Evolutionary conservation across 2,888 invertebrate genomes (phyloP), one percentile per base, ranked within the genome.

Genomic region (Tenthredo distinguenda): DNA sequence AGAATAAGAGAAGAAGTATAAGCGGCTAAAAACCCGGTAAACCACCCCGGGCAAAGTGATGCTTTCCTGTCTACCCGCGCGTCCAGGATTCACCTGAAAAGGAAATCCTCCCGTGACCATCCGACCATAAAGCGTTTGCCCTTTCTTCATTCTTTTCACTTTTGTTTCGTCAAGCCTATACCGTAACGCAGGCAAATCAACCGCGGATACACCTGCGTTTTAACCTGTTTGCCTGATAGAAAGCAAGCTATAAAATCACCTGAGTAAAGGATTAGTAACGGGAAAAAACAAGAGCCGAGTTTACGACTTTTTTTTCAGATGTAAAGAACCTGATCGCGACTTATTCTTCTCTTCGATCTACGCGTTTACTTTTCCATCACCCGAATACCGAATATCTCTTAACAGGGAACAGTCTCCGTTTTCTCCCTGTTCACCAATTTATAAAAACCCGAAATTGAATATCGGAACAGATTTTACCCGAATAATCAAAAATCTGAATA

Each of bases 41-140:
- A 89, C 89, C 87, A 88, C 87, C 89, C 88, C 84, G 62, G 77
- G n/a, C 74, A 26, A 74, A 68, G 68, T 79, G 83, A 88, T 91
- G 91, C 85, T 90, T 88, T 86, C 91, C 91, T 91, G 91, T 89
- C 91, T 90, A 88, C 90, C 90, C 88, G 90, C 91, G 91, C 91
- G 91, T 89, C 89, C 84, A 88, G 88, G 91, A 91, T 91, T 91
- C 91, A 91, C 91, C 91, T 91, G 91, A 91, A 91, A 91, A 91
- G 91, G 91, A 91, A 91, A 91, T 91, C 89, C 74, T 89, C 89
- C 87, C 88, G 89, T 88, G 88, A 86, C 85, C 74, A 74, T 74
- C 74, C 43, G 21, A 26, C 21, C 74, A 18, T 74, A 31, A 74
- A 74, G 4, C 43, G 40, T 43, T 74, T 40, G 43, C 74, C 74